These are phyloP conservation scores for Sepioteuthis lessoniana DNA, from an alignment of 2,888 invertebrate species.

Conservation along the genomic window DNA sequence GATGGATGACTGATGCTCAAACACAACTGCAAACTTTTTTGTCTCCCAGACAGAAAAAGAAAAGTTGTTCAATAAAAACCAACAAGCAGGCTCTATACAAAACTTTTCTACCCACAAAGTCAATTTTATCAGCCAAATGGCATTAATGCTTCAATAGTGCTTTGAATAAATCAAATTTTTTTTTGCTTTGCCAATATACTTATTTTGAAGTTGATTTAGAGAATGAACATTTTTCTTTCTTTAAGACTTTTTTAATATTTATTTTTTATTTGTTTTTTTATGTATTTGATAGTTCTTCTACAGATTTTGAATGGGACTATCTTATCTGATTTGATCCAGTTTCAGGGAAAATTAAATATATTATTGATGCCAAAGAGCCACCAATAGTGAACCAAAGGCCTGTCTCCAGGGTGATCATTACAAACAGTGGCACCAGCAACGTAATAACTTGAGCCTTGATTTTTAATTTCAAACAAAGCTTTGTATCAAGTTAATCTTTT, in stretches of 20 bases:
- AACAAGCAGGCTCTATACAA: not conserved
- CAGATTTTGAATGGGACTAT: not conserved
- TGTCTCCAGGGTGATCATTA: no score
- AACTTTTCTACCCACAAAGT: not conserved
- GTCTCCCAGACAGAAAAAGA: not conserved
- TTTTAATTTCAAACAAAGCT: not conserved
- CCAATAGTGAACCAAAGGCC: no score
- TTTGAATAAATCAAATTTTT: not conserved
- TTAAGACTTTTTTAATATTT: not conserved
- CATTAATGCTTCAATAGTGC: constrained; percentile 4
- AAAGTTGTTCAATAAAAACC: not conserved
- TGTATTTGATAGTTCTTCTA: not conserved
- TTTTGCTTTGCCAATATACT: not conserved
- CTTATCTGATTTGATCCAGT: constrained; percentile 6
- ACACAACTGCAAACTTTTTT: not conserved
- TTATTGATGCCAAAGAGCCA: not conserved
- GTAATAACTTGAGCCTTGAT: no score
- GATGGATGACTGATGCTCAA: not conserved
- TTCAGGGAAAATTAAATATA: not conserved
- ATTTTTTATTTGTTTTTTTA: not conserved
- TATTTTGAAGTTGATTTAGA: not conserved
- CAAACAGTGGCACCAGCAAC: no score
- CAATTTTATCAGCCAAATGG: not conserved
- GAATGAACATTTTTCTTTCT: not conserved
- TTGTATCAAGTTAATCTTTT: not conserved